Conservation (phyloP, 53 echinoderm and acorn worm species). For the Zoroaster sp. region DNA sequence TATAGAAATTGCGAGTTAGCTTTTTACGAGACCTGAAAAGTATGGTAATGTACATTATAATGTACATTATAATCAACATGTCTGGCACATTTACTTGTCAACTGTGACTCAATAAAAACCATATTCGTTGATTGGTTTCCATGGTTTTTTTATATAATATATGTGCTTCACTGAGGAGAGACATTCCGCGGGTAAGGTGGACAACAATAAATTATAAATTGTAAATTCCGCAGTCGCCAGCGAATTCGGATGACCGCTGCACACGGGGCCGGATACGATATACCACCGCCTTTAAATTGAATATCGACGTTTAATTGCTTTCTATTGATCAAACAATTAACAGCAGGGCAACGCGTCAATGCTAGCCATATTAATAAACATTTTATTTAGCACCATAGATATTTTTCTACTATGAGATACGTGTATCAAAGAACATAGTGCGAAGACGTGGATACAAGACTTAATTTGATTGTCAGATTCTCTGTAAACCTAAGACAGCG, state of each 20-base stretch:
- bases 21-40: no score
- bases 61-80: no score
- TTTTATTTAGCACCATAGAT: not conserved
- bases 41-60: no score
- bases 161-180: not conserved
- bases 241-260: constrained; percentile 7
- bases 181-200: not conserved
- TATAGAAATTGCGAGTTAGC: no score
- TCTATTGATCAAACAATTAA: constrained; percentile 52
- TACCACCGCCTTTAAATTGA: constrained; percentile 12
- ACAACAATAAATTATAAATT: constrained; percentile 7
- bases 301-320: constrained; percentile 53
- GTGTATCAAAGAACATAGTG: not conserved
- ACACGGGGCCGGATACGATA: not conserved
- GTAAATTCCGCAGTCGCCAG: constrained; percentile 6
- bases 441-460: not conserved
- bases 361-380: not conserved
- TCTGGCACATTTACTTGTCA: not conserved
- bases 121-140: not conserved
- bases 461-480: constrained; percentile 32
- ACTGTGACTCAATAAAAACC: not conserved
- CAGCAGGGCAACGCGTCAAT: constrained; percentile 2
- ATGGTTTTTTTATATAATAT: not conserved
- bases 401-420: not conserved
- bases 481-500: not conserved